Conservation (phyloP, 2,113 vertebrate genomes). For the Odontesthes bonariensis region DNA sequence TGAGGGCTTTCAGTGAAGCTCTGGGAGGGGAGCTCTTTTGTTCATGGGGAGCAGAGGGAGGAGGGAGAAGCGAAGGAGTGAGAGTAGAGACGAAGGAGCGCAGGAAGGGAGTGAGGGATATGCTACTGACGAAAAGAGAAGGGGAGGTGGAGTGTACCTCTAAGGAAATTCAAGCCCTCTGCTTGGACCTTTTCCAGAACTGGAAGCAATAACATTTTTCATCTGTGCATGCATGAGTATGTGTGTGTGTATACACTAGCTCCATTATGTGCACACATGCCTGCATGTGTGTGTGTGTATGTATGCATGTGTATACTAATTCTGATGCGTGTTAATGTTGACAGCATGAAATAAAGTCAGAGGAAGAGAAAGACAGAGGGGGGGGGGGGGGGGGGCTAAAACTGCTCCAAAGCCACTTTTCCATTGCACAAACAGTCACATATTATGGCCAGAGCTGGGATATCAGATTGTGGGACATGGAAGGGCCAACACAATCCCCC, state of each 20-base stretch:
- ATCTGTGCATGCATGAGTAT: slow-evolving; percentile 63
- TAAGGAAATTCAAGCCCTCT: slow-evolving; percentile 78
- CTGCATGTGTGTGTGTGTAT: slow-evolving; percentile 32
- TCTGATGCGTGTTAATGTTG: slow-evolving; percentile 47
- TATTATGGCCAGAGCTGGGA: slow-evolving; percentile 22
- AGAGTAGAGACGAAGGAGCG: slow-evolving; percentile 43
- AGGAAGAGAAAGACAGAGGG: slow-evolving; percentile 29
- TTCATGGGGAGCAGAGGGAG: slow-evolving; percentile 65
- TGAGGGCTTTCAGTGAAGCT: slow-evolving; percentile 71
- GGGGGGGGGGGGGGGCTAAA: slow-evolving; percentile 29
- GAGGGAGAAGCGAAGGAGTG: slow-evolving; percentile 32
- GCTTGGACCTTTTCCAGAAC: slow-evolving; percentile 79
- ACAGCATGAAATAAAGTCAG: slow-evolving; percentile 51
- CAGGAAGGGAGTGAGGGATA: slow-evolving; percentile 63
- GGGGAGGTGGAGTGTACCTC: slow-evolving; percentile 39
- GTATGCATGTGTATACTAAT: slow-evolving; percentile 20
- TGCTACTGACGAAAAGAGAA: slow-evolving; percentile 46
- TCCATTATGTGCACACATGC: slow-evolving; percentile 54
- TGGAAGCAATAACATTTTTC: slow-evolving; percentile 80
- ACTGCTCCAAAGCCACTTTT: slow-evolving; percentile 38
- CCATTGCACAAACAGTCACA: slow-evolving; percentile 12
- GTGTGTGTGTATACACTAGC: slow-evolving; percentile 49
- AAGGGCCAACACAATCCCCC: slow-evolving; percentile 49
- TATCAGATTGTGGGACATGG: slow-evolving; percentile 58
- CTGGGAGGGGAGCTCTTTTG: slow-evolving; percentile 72